Conservation (phyloP, 2,888 invertebrate species). For the Cecidostiba fungosa region DNA sequence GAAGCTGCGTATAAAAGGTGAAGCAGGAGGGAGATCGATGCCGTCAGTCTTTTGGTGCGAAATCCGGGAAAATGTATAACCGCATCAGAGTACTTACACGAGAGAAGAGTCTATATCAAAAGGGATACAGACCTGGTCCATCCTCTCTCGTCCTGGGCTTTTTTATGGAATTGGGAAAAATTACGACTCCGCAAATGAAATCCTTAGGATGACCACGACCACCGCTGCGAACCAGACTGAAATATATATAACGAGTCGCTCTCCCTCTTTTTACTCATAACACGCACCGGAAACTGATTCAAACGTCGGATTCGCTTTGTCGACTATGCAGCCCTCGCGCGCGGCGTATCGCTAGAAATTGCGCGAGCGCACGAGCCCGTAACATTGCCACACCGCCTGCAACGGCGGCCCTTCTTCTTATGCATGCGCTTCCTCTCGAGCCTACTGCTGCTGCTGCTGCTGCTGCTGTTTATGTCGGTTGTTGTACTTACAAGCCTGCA, state of each 20-base stretch:
- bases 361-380: constrained; percentile 51
- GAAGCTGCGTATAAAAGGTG: background rate
- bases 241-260: background rate
- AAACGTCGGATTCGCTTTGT: constrained; percentile 59
- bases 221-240: constrained; percentile 4
- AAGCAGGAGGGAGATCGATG: background rate
- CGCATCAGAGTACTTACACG: background rate
- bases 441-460: background rate
- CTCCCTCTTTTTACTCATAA: background rate
- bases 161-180: constrained; percentile 67
- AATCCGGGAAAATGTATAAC: background rate
- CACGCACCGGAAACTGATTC: constrained; percentile 54
- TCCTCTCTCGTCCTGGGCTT: constrained; percentile 42
- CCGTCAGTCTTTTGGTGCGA: background rate
- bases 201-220: constrained; percentile 36
- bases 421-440: background rate
- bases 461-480: background rate
- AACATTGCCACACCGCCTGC: constrained; percentile 33
- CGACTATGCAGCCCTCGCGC: constrained; percentile 14
- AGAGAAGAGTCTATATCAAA: background rate
- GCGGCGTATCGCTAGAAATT: constrained; percentile 37
- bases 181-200: constrained; percentile 70
- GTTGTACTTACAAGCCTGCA: constrained; percentile 18
- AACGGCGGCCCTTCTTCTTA: background rate
- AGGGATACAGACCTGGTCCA: constrained; percentile 3